Base-by-base conservation (phyloP, 2,797 vertebrate species). In the Pipistrellus nathusii region DNA sequence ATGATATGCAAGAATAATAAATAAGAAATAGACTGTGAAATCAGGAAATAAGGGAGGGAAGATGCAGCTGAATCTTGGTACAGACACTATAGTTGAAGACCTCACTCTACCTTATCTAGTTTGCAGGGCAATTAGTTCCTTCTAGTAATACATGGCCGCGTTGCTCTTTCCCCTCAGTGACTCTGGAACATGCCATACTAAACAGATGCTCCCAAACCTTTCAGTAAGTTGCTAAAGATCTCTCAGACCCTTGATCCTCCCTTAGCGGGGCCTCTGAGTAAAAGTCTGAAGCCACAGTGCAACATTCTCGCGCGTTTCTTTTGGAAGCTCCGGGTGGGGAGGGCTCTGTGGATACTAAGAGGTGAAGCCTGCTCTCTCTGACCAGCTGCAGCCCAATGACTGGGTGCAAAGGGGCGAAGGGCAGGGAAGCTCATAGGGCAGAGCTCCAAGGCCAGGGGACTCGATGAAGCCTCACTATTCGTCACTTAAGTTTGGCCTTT, bases 401-500 rank as follows among this genome's bases (percentile, higher is more conserved):
- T 27, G 10, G 75, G 18, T 66, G 18, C 30, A 59, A 89, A 38
- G 10, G 46, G 7, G 92, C 68, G 21, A 3, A 3, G 23, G 35
- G 59, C 48, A 59, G 46, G 44, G 78, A 13, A 64, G 30, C 30
- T n/a, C 27, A 4, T 3, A n/a, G 30, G 15, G 30, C 10, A 72
- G 15, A 12, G 8, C n/a, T 87, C 9, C 9, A 92, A 4, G 3
- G 25, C 12, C 9, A 66, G 41, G 66, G 25, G 77, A 86, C 75
- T n/a, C 75, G 13, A 59, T 30, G 35, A 20, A 8, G 5, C n/a
- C 46, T 64, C 20, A 20, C 20, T 64, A 93, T 35, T 46, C 62
- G 6, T 92, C 32, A 94, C 75, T 64, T 93, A 46, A 4, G 77
- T 44, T 86, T 59, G 96, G 90, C 5, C 30, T 93, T 86, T 21